Evolutionary conservation across 2,113 vertebrate genomes (phyloP).

Genomic region (Hemiscyllium ocellatum): DNA sequence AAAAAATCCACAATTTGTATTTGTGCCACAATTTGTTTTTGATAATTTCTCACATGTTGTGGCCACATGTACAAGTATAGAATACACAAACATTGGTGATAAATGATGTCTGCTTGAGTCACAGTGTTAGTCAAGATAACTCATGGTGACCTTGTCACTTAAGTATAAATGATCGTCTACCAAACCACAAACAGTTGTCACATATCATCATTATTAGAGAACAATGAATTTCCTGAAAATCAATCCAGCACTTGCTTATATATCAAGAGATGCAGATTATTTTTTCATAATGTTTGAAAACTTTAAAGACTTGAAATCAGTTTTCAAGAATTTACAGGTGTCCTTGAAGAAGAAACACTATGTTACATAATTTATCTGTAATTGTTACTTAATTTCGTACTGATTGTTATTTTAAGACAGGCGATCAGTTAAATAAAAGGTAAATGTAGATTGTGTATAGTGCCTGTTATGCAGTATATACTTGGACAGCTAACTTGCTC

Average conservation of each 20-base stretch:
- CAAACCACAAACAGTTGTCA: slow-evolving; percentile 17
- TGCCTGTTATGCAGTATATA: not conserved
- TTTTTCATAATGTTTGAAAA: not conserved
- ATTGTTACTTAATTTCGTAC: not conserved
- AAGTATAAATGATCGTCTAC: not conserved
- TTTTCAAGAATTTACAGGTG: not conserved
- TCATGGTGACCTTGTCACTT: slow-evolving; percentile 5
- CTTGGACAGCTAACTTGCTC: too few species aligned
- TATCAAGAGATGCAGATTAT: not conserved
- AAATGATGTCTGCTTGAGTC: not conserved
- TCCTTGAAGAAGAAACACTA: too few species aligned
- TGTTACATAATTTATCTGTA: not conserved
- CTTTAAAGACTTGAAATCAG: not conserved
- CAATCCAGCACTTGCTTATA: not conserved
- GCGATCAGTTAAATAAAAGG: not conserved
- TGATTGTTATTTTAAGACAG: not conserved
- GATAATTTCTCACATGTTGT: not conserved
- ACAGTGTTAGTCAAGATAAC: not conserved
- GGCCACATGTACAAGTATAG: not conserved
- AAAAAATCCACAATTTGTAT: not conserved
- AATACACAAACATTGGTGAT: not conserved
- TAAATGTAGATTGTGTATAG: not conserved
- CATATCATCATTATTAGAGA: not conserved
- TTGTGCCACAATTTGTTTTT: not conserved
- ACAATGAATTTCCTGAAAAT: slow-evolving; percentile 21